Evolutionary conservation across 2,113 vertebrate species (phyloP).

Genomic region (Nettapus auritus): DNA sequence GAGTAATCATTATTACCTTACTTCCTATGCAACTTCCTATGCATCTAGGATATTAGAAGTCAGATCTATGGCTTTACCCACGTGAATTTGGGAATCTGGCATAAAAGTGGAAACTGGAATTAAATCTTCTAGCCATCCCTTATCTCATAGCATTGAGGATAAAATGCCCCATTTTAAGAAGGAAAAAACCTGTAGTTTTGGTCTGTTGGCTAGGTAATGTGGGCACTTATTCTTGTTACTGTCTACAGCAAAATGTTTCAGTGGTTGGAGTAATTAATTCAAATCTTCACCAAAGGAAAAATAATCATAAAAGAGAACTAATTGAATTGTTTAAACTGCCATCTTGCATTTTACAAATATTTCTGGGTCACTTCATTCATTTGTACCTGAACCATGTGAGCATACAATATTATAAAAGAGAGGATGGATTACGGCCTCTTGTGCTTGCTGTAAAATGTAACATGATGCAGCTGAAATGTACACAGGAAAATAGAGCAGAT

Average conservation of each 20-base stretch:
- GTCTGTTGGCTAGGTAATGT: neutral
- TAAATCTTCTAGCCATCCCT: neutral
- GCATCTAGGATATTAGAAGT: constrained; percentile 6
- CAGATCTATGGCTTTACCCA: neutral
- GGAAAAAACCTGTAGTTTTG: neutral
- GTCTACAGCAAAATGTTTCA: neutral
- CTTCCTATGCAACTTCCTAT: neutral
- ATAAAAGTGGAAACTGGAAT: neutral
- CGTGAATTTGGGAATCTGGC: neutral
- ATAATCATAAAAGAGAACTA: neutral
- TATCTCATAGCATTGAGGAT: neutral
- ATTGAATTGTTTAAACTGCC: neutral
- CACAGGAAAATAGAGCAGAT: neutral
- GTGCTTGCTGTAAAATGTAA: neutral
- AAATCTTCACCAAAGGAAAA: neutral
- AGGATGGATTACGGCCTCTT: neutral
- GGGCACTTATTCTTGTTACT: neutral
- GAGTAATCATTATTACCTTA: neutral
- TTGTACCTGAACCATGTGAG: neutral
- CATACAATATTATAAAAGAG: neutral
- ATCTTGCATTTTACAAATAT: neutral
- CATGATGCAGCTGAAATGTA: neutral
- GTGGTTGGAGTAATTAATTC: constrained; percentile 5
- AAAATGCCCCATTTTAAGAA: neutral
- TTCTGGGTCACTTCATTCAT: neutral